Evolutionary conservation across 2,797 vertebrate species (phyloP).

Genomic region (Epinephelus malabaricus): DNA sequence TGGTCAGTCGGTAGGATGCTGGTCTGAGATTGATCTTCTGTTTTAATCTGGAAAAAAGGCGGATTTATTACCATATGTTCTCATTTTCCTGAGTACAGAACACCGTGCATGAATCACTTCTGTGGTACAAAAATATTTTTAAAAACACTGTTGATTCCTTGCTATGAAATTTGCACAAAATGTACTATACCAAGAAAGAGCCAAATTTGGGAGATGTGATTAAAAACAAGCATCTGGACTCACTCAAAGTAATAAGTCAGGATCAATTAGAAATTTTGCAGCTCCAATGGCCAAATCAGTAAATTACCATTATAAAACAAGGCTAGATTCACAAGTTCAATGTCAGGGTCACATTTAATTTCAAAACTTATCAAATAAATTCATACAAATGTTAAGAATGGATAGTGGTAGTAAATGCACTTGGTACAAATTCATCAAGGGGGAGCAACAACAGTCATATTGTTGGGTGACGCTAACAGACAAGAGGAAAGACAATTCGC

Average conservation of each 20-base stretch:
- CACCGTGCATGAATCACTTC: neutral
- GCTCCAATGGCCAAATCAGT: slow-evolving; percentile 27
- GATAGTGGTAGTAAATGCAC: slow-evolving; percentile 94
- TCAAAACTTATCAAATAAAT: slow-evolving; percentile 94
- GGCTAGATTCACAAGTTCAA: slow-evolving; percentile 84
- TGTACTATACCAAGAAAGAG: too few relatives aligned
- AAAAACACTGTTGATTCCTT: neutral
- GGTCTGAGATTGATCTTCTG: neutral
- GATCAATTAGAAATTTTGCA: slow-evolving; percentile 1
- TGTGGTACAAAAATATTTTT: neutral
- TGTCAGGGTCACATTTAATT: slow-evolving; percentile 99
- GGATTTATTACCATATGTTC: neutral
- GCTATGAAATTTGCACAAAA: neutral
- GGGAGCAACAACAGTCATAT: slow-evolving; percentile 89
- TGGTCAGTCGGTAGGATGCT: neutral
- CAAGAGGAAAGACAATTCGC: slow-evolving; percentile 47
- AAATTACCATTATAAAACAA: slow-evolving; percentile 65
- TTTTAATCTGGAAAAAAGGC: neutral
- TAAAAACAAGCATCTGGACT: slow-evolving; percentile 5
- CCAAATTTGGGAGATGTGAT: neutral
- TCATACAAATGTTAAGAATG: slow-evolving; percentile 99
- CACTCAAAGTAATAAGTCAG: neutral
- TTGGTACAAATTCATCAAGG: slow-evolving; percentile 95
- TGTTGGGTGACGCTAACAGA: slow-evolving; percentile 53
- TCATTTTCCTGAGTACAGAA: neutral